Base-by-base conservation (phyloP, 1,140 invertebrate genomes). In the Steinernema feltiae region DNA sequence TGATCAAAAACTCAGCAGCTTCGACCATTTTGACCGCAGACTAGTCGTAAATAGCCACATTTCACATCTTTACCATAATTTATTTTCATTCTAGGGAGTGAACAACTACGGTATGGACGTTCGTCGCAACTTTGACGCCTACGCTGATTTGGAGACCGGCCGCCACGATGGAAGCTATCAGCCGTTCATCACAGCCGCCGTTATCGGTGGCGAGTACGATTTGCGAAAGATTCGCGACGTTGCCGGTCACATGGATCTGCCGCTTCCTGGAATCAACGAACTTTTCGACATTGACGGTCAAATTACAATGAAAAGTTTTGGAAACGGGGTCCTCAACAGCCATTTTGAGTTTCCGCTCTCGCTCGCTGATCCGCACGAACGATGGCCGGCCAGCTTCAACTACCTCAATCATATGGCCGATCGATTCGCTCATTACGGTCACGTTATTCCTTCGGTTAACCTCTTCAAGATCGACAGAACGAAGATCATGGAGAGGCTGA, bases 311-410 rank as follows among this genome's bases (percentile, higher is more conserved):
- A 0, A 32, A 78, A 73, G 76, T 46, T 41, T 41, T 48, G 76
- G 76, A 12, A 78, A 78, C 70, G 76, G 76, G 31, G 75, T 78
- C 31, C 29, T 76, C 0, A 78, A 78, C 73, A 70, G 53, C 31
- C 72, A 69, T 7, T 75, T 78, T 70, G 76, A 78, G 18, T 78
- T 78, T 48, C 76, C 76, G 32, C 70, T 78, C 7, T 75, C 76
- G 0, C 35, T 78, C 0, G 21, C 76, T 1, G 76, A 78, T 76
- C 72, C 72, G 27, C 71, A 75, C 35, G 76, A 78, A 70, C 73
- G 76, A 32, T 72, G 69, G 32, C 72, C 76, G n/a, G 74, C 70
- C 63, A 77, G 75, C 21, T 70, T 70, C 21, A 70, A 27, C 21
- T 0, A 41, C 35, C 35, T 41, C 18, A 41, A 41, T 41, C 18